Percentiles rank a stretch among this genome's conserved stretches.
Evolutionary conservation across 2,113 vertebrate genomes (phyloP).

Genomic region (Porphyrio hochstetteri): DNA sequence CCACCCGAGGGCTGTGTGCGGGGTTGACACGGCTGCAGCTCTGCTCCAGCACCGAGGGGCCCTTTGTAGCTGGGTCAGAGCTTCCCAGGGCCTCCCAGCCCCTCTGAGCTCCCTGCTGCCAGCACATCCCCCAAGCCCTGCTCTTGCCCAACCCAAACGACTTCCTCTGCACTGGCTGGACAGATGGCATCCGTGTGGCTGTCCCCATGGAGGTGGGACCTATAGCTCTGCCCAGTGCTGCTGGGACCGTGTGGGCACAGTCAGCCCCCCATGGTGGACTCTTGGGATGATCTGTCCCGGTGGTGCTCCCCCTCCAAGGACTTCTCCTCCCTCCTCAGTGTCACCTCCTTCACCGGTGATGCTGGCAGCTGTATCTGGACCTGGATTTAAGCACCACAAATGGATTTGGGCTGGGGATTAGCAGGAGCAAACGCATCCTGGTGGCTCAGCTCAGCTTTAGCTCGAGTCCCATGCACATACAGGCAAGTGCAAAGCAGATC

Average conservation of each 20-base stretch:
- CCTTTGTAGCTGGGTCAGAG: neutral
- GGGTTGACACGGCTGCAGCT: neutral
- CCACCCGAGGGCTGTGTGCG: fast-evolving
- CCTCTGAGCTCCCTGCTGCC: neutral
- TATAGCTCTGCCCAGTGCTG: fast-evolving
- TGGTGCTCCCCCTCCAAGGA: too few relatives aligned
- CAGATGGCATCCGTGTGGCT: fast-evolving
- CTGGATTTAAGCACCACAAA: neutral
- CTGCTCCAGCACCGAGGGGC: neutral
- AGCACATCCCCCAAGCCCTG: neutral
- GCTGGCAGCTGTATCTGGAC: neutral
- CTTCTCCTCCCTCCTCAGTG: neutral
- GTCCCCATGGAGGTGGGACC: fast-evolving
- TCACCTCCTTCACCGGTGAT: fast-evolving
- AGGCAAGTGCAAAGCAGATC: neutral
- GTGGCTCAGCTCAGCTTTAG: neutral
- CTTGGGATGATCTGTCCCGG: neutral
- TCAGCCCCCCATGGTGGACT: fast-evolving
- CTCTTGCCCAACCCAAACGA: fast-evolving
- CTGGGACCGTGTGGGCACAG: fast-evolving
- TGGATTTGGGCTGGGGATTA: neutral
- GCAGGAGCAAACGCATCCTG: neutral
- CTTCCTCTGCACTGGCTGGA: neutral
- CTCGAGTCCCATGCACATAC: fast-evolving
- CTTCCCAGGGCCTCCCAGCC: neutral